A percentile compares a stretch with the other conserved stretches of the same genome.
Evolutionary conservation across 2,888 invertebrate species (phyloP).

Genomic region (Latheticus oryzae): DNA sequence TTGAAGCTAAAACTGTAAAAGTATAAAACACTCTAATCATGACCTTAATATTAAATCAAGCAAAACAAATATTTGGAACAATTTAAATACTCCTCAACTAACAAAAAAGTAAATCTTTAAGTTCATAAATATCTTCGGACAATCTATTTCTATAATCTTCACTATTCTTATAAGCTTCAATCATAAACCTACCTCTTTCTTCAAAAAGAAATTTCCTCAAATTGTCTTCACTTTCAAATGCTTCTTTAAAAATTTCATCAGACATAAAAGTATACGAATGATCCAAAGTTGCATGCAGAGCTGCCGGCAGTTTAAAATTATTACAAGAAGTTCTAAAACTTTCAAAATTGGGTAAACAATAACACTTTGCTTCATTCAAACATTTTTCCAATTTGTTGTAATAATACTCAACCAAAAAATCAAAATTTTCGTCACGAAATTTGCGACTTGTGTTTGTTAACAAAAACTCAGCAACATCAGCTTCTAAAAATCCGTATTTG

Average conservation of each 20-base stretch:
- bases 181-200: conserved; percentile 50
- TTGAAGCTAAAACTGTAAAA: too few relatives aligned
- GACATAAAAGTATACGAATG: conserved; percentile 52
- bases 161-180: conserved; percentile 46
- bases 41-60: too few relatives aligned
- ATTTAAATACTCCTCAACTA: conserved; percentile 6
- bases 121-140: conserved; percentile 54
- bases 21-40: too few relatives aligned
- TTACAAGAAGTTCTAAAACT: conserved; percentile 48
- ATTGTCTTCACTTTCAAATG: conserved; percentile 47
- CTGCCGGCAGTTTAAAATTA: conserved; percentile 45
- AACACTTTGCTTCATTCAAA: conserved; percentile 42
- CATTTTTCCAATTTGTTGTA: conserved; percentile 48
- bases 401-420: conserved; percentile 54
- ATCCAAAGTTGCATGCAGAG: conserved; percentile 53
- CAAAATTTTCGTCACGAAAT: conserved; percentile 50
- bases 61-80: conserved; percentile 1
- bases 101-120: conserved; percentile 50
- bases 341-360: conserved; percentile 34
- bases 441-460: conserved; percentile 53
- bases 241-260: conserved; percentile 45
- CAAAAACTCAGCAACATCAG: conserved; percentile 56
- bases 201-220: conserved; percentile 53
- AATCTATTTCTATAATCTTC: conserved; percentile 52
- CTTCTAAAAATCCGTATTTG: conserved; percentile 53